phyloP scores from a whole-genome alignment of 53 echinoderm and acorn worm genomes.

The Holothuria leucospilota region DNA sequence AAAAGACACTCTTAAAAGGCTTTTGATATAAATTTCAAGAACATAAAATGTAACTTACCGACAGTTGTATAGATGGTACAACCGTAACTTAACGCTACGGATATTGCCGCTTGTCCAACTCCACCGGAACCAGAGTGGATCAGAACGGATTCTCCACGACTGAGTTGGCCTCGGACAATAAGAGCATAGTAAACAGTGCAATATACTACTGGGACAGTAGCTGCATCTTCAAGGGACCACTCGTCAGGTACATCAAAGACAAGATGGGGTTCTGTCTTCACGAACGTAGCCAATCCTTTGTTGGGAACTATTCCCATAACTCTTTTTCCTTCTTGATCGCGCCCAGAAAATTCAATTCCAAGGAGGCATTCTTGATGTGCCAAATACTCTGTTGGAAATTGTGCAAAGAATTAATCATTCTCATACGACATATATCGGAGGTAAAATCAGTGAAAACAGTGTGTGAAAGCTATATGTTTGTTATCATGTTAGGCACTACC shows the following conservation, averaged over 20 bases:
- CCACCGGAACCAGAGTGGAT: constrained; percentile 52
- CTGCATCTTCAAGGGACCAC: constrained; percentile 73
- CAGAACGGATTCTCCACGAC: constrained; percentile 60
- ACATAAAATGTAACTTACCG: constrained; percentile 51
- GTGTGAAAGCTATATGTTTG: too few relatives aligned
- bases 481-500: too few relatives aligned
- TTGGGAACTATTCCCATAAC: constrained; percentile 75
- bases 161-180: constrained; percentile 71
- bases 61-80: constrained; percentile 77
- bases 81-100: constrained; percentile 73
- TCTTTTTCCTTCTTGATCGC: constrained; percentile 54
- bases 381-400: constrained; percentile 73
- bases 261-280: constrained; percentile 61
- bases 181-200: constrained; percentile 77
- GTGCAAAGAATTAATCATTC: too few relatives aligned
- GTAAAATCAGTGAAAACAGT: too few relatives aligned
- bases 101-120: constrained; percentile 78
- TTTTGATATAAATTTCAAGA: too few relatives aligned
- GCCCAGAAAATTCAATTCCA: constrained; percentile 79
- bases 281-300: constrained; percentile 71
- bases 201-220: constrained; percentile 77
- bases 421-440: too few relatives aligned
- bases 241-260: constrained; percentile 63
- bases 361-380: constrained; percentile 76
- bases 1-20: too few relatives aligned